phyloP scores from a whole-genome alignment of 2,797 vertebrate species.

The Champsocephalus gunnari region DNA sequence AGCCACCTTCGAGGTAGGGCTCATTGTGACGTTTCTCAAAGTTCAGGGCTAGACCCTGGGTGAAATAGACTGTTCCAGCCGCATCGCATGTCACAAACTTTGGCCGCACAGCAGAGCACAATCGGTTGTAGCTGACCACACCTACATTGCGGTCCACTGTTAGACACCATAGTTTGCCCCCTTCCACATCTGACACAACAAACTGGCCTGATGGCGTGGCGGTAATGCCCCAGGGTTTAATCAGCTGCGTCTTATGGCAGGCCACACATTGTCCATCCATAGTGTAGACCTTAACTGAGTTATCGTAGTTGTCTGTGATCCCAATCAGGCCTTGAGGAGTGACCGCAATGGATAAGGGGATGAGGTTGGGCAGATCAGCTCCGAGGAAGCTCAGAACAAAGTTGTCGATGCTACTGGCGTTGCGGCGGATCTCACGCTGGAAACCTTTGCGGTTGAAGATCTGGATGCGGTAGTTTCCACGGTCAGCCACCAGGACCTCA shows the following conservation, averaged over 20 bases:
- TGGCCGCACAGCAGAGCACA: conserved; percentile 95
- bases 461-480: conserved; percentile 95
- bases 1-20: conserved; percentile 95
- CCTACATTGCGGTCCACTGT: conserved; percentile 92
- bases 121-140: conserved; percentile 93
- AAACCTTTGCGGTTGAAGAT: conserved; percentile 98
- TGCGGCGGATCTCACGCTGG: conserved; percentile 94
- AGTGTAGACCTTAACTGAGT: conserved; percentile 97
- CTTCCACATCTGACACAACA: conserved; percentile 96
- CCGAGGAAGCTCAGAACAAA: conserved; percentile 97
- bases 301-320: conserved; percentile 96
- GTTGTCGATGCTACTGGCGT: conserved; percentile 95
- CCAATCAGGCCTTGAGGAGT: conserved; percentile 95
- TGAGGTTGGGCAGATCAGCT: conserved; percentile 93
- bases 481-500: conserved; percentile 95
- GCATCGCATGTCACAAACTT: conserved; percentile 97
- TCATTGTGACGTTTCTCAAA: conserved; percentile 95
- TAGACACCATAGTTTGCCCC: conserved; percentile 96
- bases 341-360: conserved; percentile 95
- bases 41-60: conserved; percentile 95
- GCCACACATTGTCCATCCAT: conserved; percentile 95
- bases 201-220: conserved; percentile 95
- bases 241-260: conserved; percentile 95
- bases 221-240: conserved; percentile 97
- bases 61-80: conserved; percentile 95